Evolutionary conservation across 1,140 invertebrate genomes (phyloP).

Genomic region (Oncopodura yosiiana): DNA sequence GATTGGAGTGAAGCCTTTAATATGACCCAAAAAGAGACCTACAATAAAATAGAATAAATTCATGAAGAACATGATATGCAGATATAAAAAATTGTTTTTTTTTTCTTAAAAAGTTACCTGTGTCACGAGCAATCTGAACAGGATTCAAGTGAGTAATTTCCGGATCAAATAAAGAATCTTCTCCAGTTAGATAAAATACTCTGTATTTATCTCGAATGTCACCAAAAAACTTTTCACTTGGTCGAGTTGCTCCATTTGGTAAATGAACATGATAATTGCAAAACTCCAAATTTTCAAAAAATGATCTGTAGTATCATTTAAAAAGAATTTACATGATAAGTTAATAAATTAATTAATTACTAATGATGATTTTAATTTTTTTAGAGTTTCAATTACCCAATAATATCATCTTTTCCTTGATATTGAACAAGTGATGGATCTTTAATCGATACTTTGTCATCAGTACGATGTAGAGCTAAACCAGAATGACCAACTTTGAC

Average conservation of each 20-base stretch:
- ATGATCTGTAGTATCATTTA: constrained; percentile 17
- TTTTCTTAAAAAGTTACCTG: constrained; percentile 10
- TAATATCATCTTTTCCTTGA: constrained; percentile 5
- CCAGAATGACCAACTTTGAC: constrained; percentile 11
- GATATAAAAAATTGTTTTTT: too few species aligned
- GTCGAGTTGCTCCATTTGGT: background rate
- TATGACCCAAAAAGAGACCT: too few species aligned
- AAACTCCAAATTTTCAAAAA: constrained; percentile 24
- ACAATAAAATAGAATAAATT: too few species aligned
- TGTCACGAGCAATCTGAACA: constrained; percentile 18
- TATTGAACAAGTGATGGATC: constrained; percentile 1
- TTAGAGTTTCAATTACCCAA: too few species aligned
- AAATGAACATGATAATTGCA: constrained; percentile 22
- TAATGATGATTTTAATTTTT: too few species aligned
- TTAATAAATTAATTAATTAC: background rate
- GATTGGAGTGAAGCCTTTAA: too few species aligned
- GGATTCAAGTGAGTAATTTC: constrained; percentile 21
- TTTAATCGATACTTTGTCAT: constrained; percentile 16
- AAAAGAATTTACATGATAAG: background rate
- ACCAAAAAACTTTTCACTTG: constrained; percentile 24
- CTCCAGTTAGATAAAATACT: constrained; percentile 29
- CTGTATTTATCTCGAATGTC: constrained; percentile 29
- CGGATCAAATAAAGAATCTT: constrained; percentile 14
- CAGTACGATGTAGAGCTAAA: constrained; percentile 2
- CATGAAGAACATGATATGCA: too few species aligned